Percentiles rank a stretch among this genome's conserved stretches.
Conservation (phyloP, 2,888 invertebrate species). For the Epistrophe eligans region DNA sequence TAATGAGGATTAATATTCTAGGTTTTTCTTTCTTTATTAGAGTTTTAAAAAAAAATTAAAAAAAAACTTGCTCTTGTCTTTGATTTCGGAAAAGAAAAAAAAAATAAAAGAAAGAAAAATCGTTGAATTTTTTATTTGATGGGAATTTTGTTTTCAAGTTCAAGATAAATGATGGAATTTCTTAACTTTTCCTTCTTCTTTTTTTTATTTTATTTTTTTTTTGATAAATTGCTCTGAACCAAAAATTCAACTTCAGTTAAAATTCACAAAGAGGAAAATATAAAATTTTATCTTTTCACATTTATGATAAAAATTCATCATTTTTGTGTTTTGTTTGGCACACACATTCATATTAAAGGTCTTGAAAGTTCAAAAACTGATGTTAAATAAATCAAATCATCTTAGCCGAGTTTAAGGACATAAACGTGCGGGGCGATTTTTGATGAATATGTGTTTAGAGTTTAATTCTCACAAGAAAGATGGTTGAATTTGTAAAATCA, state of each 20-base stretch:
- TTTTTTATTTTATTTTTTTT: neutral
- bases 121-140: conserved; percentile 19
- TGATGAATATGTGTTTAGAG: neutral
- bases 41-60: neutral
- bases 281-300: conserved; percentile 30
- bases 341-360: conserved; percentile 15
- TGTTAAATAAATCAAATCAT: conserved; percentile 19
- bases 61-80: neutral
- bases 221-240: conserved; percentile 31
- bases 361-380: conserved; percentile 24
- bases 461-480: neutral
- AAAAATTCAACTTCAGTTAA: conserved; percentile 6
- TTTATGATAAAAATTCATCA: conserved; percentile 30
- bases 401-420: neutral
- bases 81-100: neutral
- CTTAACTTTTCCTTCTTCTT: neutral
- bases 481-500: neutral
- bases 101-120: neutral
- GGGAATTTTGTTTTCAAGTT: conserved; percentile 6
- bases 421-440: neutral
- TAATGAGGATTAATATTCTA: conserved; percentile 45
- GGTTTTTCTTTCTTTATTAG: neutral
- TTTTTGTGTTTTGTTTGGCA: neutral
- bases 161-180: conserved; percentile 26
- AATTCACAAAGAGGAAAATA: conserved; percentile 11